Evolutionary conservation across 2,888 invertebrate species (phyloP).

Genomic region (Hyalella azteca): DNA sequence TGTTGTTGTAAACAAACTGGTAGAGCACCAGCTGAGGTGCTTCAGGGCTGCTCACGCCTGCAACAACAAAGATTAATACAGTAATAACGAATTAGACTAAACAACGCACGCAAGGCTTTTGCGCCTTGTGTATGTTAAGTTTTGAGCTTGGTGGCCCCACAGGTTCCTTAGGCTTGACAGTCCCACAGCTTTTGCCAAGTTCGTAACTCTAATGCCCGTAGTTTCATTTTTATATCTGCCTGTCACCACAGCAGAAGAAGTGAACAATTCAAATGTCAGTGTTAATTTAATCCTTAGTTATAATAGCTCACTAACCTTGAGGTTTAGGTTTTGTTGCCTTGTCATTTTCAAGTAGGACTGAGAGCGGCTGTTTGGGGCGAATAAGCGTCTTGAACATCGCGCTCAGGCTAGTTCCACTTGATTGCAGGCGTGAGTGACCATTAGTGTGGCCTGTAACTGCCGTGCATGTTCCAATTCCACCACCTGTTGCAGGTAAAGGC

Average conservation of each 20-base stretch:
- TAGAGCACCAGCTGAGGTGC: conserved; percentile 81
- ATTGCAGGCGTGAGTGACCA: conserved; percentile 37
- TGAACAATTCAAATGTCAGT: no score
- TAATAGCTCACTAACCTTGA: conserved; percentile 47
- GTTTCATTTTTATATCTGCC: no score
- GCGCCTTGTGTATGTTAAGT: not conserved
- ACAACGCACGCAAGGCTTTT: not conserved
- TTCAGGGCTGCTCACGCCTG: conserved; percentile 54
- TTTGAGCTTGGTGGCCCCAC: no score
- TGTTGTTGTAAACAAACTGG: conserved; percentile 94
- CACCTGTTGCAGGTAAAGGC: no score
- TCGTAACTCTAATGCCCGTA: no score
- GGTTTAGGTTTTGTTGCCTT: conserved; percentile 54
- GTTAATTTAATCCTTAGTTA: no score
- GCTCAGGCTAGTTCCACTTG: conserved; percentile 32
- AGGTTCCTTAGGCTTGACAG: not conserved
- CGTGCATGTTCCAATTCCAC: conserved; percentile 72
- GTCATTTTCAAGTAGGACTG: conserved; percentile 50
- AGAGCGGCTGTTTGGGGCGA: conserved; percentile 51
- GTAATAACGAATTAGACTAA: not conserved
- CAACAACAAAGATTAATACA: not conserved
- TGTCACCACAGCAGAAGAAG: no score
- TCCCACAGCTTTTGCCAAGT: not conserved
- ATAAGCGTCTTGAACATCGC: conserved; percentile 35
- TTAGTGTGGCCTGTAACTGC: conserved; percentile 35